Conservation (phyloP, 2,113 vertebrate genomes). For the Eolophus roseicapilla region DNA sequence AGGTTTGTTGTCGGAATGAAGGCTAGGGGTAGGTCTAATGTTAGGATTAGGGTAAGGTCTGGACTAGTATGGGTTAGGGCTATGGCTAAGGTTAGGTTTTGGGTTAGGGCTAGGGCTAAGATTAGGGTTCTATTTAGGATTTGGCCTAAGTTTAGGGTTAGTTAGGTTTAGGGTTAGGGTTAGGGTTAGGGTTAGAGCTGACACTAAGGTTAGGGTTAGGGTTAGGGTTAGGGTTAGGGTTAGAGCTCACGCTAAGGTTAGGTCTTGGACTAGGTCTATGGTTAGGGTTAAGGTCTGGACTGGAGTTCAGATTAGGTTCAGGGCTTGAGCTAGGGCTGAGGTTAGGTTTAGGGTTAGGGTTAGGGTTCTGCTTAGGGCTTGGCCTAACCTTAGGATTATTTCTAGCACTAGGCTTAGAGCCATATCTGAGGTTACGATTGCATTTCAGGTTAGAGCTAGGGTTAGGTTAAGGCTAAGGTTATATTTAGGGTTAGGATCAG, state of each 20-base stretch:
- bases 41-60: background rate
- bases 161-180: no score
- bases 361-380: background rate
- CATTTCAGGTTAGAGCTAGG: background rate
- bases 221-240: background rate
- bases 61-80: rapidly evolving
- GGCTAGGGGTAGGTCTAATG: background rate
- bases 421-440: rapidly evolving
- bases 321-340: background rate
- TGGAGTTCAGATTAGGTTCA: background rate
- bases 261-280: rapidly evolving
- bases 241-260: background rate
- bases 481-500: background rate
- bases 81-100: background rate
- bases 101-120: background rate
- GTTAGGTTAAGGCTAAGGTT: background rate
- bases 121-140: background rate
- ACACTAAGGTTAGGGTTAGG: background rate
- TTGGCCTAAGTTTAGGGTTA: background rate
- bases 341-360: background rate
- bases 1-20: background rate
- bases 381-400: background rate
- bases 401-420: background rate
- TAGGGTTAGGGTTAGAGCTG: background rate
- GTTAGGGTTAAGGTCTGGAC: background rate